phyloP scores from a whole-genome alignment of 2,113 vertebrate species.

The Verasper variegatus region DNA sequence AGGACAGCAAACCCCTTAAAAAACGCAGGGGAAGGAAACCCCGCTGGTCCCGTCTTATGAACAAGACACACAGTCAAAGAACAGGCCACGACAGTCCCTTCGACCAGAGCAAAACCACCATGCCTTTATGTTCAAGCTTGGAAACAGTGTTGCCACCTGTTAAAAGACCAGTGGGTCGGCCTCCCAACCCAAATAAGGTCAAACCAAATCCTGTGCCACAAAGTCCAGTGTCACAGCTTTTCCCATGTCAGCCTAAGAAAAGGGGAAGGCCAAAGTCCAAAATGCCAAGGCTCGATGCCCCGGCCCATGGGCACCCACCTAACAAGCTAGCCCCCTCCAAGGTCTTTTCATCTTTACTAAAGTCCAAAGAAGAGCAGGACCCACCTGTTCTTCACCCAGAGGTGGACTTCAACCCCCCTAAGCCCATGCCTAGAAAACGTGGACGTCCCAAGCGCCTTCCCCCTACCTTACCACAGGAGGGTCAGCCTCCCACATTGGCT shows the following conservation, averaged over 20 bases:
- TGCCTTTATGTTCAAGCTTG: constrained; percentile 69
- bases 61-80: constrained; percentile 70
- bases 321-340: constrained; percentile 91
- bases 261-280: constrained; percentile 92
- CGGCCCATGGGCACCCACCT: constrained; percentile 84
- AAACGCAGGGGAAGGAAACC: constrained; percentile 93
- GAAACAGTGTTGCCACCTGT: constrained; percentile 61
- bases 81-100: constrained; percentile 59
- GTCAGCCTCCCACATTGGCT: constrained; percentile 82
- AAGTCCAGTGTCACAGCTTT: constrained; percentile 72
- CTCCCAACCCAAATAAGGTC: constrained; percentile 80
- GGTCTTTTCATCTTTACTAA: constrained; percentile 91
- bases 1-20: constrained; percentile 92
- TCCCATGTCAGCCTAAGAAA: constrained; percentile 81
- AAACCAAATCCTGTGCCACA: constrained; percentile 69
- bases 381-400: constrained; percentile 97
- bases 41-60: constrained; percentile 90
- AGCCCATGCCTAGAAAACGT: constrained; percentile 92
- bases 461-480: constrained; percentile 84
- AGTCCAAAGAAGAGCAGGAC: constrained; percentile 94
- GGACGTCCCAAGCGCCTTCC: constrained; percentile 95
- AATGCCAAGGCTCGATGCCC: constrained; percentile 93
- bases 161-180: constrained; percentile 82
- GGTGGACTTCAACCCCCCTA: constrained; percentile 91
- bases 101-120: constrained; percentile 67